A percentile compares a stretch with the other conserved stretches of the same genome.
phyloP scores from a whole-genome alignment of 2,888 invertebrate species.

The Dysmachus trigonus region DNA sequence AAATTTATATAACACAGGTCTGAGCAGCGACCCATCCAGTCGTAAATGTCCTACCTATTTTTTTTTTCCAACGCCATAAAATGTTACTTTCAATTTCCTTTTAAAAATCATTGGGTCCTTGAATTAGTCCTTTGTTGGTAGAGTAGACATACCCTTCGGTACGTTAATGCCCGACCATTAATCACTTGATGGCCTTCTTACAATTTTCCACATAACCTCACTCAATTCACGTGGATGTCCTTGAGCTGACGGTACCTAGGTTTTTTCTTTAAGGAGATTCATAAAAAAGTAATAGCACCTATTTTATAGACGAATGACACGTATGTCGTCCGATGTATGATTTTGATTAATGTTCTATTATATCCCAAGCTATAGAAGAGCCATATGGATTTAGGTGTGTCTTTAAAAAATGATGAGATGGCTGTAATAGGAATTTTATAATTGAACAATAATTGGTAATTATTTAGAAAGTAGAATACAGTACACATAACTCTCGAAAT shows the following conservation, averaged over 20 bases:
- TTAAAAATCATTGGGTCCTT: background rate
- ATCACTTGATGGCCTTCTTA: background rate
- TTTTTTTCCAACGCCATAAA: background rate
- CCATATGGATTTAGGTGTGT: background rate
- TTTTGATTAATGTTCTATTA: background rate
- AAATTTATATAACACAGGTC: background rate
- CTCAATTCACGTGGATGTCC: background rate
- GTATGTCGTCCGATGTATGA: background rate
- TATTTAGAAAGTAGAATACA: too few species aligned
- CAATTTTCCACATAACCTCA: background rate
- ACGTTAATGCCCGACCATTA: background rate
- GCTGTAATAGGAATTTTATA: background rate
- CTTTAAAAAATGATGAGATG: background rate
- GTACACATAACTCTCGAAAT: too few species aligned
- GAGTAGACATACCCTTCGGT: background rate
- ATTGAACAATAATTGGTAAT: background rate
- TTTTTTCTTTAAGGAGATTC: background rate
- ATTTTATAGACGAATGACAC: background rate
- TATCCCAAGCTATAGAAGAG: background rate
- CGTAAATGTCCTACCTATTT: background rate
- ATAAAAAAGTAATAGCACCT: background rate
- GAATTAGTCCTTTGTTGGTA: background rate
- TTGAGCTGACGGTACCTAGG: background rate
- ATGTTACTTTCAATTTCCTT: background rate
- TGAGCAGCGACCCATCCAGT: background rate